A percentile compares a stretch with the other conserved stretches of the same genome.
These are phyloP conservation scores for Silurus asotus DNA, from an alignment of 2,113 vertebrate species.

Conservation along the genomic window DNA sequence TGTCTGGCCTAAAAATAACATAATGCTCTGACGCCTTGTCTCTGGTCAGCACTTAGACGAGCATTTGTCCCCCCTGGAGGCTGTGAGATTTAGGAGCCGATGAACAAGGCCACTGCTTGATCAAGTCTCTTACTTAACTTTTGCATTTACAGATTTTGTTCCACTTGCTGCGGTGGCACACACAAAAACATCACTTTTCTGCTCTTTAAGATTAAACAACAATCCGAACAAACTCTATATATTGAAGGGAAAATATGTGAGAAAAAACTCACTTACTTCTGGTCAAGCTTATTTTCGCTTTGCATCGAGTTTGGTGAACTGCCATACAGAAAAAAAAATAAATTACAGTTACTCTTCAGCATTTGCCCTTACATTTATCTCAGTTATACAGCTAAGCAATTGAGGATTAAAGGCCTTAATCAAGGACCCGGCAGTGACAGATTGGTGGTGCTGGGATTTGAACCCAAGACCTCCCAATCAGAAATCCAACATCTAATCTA, in stretches of 20 bases:
- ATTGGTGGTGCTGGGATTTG: no score
- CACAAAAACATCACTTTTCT: background rate
- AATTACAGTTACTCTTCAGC: no score
- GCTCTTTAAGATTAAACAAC: background rate
- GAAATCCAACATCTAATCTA: no score
- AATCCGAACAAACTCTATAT: background rate
- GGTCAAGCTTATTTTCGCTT: background rate
- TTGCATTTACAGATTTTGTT: background rate
- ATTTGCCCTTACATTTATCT: no score
- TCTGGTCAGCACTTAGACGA: constrained; percentile 10
- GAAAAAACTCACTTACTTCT: background rate
- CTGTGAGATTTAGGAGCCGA: constrained; percentile 26
- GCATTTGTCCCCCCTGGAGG: constrained; percentile 15
- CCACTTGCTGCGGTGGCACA: no score
- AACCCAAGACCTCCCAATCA: no score
- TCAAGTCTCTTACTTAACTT: background rate
- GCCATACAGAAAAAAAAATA: background rate
- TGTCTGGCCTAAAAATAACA: constrained; percentile 37
- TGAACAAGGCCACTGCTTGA: constrained; percentile 18
- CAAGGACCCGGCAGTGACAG: no score
- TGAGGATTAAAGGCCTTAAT: no score
- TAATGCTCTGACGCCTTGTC: constrained; percentile 19
- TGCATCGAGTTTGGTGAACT: background rate
- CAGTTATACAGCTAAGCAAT: no score
- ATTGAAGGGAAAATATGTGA: background rate